Evolutionary conservation across 2,113 vertebrate species (phyloP).

Genomic region (Proterorhinus semilunaris): DNA sequence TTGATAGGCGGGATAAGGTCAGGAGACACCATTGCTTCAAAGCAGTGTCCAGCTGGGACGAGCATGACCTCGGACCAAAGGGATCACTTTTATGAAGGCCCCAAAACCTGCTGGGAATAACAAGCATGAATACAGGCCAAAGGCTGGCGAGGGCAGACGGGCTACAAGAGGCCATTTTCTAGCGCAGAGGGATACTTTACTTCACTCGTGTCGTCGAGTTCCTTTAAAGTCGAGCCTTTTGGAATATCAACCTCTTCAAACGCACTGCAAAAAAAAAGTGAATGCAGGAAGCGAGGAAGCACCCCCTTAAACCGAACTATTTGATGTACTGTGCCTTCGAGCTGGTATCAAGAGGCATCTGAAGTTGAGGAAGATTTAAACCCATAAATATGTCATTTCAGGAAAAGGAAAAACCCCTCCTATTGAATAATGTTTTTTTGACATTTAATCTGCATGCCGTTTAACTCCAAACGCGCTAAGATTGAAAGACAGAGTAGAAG

Average conservation of each 20-base stretch:
- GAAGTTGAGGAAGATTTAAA: constrained; percentile 15
- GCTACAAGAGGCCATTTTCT: neutral
- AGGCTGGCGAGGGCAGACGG: neutral
- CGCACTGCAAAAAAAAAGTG: constrained; percentile 5
- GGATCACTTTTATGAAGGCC: constrained; percentile 36
- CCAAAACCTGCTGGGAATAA: constrained; percentile 45
- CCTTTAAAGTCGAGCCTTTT: constrained; percentile 17
- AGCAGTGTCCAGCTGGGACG: constrained; percentile 43
- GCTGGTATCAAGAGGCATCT: constrained; percentile 16
- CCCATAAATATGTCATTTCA: neutral
- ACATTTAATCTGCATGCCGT: neutral
- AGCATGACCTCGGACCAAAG: constrained; percentile 37
- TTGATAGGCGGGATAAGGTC: constrained; percentile 46
- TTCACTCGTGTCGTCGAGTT: constrained; percentile 2
- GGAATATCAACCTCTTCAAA: constrained; percentile 9
- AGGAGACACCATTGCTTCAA: constrained; percentile 22
- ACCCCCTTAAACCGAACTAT: constrained; percentile 14
- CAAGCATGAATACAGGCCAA: constrained; percentile 26
- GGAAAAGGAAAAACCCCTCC: constrained; percentile 1
- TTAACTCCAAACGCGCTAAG: neutral
- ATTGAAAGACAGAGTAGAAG: constrained; percentile 10
- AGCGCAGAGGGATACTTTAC: neutral
- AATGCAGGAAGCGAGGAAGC: constrained; percentile 16
- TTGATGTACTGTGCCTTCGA: constrained; percentile 24
- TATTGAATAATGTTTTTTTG: constrained; percentile 5